Percentiles rank a stretch among this genome's conserved stretches.
Evolutionary conservation across 2,113 vertebrate species (phyloP).

Genomic region (Phodopus roborovskii): DNA sequence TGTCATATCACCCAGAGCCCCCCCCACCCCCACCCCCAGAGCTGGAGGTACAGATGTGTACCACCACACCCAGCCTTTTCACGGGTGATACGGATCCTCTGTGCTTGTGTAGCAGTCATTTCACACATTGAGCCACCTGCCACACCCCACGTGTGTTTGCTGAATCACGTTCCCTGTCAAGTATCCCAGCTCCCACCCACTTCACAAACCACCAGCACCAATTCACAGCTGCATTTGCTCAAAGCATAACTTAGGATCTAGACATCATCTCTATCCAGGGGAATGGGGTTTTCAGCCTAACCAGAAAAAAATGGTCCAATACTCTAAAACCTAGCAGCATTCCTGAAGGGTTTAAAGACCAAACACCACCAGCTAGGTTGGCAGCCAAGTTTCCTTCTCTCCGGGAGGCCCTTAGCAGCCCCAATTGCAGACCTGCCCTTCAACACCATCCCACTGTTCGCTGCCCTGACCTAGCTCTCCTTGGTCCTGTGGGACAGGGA

Average conservation of each 20-base stretch:
- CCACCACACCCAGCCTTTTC: not conserved
- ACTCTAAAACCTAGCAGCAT: not conserved
- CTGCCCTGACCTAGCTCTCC: not conserved
- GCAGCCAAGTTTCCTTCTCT: not conserved
- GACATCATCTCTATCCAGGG: not conserved
- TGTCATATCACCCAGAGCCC: no score
- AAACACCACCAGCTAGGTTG: no score
- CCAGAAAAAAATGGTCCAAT: not conserved
- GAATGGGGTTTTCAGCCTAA: not conserved
- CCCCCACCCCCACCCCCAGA: no score
- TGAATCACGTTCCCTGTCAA: not conserved
- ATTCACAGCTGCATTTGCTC: not conserved
- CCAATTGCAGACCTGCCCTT: accelerated
- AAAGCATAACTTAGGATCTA: not conserved
- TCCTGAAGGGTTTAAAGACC: not conserved
- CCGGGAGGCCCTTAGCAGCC: accelerated
- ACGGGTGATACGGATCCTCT: not conserved
- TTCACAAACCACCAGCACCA: not conserved
- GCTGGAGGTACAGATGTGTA: not conserved
- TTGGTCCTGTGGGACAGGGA: accelerated
- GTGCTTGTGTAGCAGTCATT: not conserved
- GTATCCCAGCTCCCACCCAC: no score
- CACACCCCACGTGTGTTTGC: not conserved
- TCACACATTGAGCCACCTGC: not conserved
- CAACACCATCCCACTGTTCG: not conserved